phyloP scores from a whole-genome alignment of 2,888 invertebrate genomes.

The Dromius quadrimaculatus region DNA sequence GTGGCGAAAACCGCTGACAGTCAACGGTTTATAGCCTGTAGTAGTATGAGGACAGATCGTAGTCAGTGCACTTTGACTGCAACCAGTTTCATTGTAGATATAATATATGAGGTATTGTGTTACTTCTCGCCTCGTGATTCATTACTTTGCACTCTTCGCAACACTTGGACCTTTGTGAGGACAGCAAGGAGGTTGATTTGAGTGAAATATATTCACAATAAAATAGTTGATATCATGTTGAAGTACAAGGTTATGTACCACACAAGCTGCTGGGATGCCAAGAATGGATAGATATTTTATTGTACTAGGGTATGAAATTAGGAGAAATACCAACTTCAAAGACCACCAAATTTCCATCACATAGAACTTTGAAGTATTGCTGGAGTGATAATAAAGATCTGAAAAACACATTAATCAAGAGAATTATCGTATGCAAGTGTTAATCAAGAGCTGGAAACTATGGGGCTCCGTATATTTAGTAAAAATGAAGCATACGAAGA shows the following conservation, averaged over 20 bases:
- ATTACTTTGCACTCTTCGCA: constrained; percentile 23
- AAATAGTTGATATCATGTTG: constrained; percentile 24
- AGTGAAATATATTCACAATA: constrained; percentile 34
- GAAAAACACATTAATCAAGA: too few relatives aligned
- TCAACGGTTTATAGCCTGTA: constrained; percentile 26
- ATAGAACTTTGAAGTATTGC: too few relatives aligned
- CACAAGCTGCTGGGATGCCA: not conserved
- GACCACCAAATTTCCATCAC: too few relatives aligned
- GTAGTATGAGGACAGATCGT: constrained; percentile 38
- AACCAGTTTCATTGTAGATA: constrained; percentile 45
- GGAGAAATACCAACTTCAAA: too few relatives aligned
- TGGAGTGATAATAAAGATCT: too few relatives aligned
- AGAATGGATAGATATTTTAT: too few relatives aligned
- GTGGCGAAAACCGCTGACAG: constrained; percentile 32
- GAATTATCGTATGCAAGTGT: too few relatives aligned
- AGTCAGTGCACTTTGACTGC: constrained; percentile 16
- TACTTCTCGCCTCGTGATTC: constrained; percentile 48
- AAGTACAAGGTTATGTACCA: not conserved
- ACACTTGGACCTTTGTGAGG: not conserved
- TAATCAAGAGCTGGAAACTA: too few relatives aligned
- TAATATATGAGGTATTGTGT: constrained; percentile 49
- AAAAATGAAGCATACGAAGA: too few relatives aligned
- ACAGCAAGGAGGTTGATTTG: constrained; percentile 12
- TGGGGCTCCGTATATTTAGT: too few relatives aligned
- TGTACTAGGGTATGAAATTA: too few relatives aligned